Conservation (phyloP, 2,888 invertebrate species). For the Pyrocoelia pectoralis region DNA sequence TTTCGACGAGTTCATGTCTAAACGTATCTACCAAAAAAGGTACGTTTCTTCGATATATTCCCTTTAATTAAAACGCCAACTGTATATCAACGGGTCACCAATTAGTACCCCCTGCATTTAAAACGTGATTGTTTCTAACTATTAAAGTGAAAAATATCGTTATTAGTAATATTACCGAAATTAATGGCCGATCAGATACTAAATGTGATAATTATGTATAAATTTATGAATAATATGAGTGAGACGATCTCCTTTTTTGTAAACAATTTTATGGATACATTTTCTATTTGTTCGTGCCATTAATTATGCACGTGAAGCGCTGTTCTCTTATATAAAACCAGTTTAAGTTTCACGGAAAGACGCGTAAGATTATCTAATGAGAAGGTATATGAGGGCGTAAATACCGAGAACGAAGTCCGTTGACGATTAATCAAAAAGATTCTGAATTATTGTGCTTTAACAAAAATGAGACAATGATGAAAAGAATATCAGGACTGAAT, state of each 20-base stretch:
- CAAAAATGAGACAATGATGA: too few species aligned
- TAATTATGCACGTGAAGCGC: not conserved
- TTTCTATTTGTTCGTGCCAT: not conserved
- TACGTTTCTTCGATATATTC: not conserved
- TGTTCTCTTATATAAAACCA: not conserved
- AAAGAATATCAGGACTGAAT: too few species aligned
- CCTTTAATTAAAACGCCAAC: slow-evolving; percentile 2
- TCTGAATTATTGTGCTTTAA: too few species aligned
- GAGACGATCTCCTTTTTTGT: not conserved
- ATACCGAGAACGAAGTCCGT: slow-evolving; percentile 10
- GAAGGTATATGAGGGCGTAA: slow-evolving; percentile 19
- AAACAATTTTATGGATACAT: not conserved
- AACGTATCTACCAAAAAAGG: slow-evolving; percentile 4
- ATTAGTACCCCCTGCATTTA: slow-evolving; percentile 1
- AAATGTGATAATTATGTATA: not conserved
- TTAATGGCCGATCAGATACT: not conserved
- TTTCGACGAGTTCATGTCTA: slow-evolving; percentile 14
- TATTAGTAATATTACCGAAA: not conserved
- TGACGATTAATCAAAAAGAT: slow-evolving; percentile 11
- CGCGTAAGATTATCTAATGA: slow-evolving; percentile 18
- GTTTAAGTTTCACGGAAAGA: slow-evolving; percentile 11
- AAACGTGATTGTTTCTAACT: not conserved
- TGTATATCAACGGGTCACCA: slow-evolving; percentile 4
- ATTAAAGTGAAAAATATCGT: not conserved
- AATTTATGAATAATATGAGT: not conserved